Base-by-base conservation (phyloP, 2,888 invertebrate species). In the Lasiommata megera region DNA sequence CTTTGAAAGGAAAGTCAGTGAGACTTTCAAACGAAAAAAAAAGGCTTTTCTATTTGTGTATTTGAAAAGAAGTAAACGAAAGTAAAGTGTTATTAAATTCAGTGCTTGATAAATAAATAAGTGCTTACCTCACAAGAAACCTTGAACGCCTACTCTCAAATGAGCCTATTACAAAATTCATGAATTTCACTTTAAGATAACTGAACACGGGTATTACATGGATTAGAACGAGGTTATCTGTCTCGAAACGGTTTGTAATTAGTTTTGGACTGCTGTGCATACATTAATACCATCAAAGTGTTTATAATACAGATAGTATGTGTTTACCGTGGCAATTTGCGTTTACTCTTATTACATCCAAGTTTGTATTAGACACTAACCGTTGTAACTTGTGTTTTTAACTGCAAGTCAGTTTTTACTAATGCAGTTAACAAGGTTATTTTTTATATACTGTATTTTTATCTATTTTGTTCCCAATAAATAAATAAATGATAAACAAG, bases 121-220 rank as follows among this genome's bases (percentile, higher is more conserved):
- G 6, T 16, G 11, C 29, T 16, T 31, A 18, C 38, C 12, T 48
- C 36, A 11, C 16, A 40, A n/a, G 29, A 6, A 17, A 16, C 51
- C 11, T 50, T 50, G 50, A 38, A 31, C 11, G 51, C 29, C 51
- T 41, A 52, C 41, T 29, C 41, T 29, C 41, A 40, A 23, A 29
- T 38, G 51, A 52, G 17, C 40, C 40, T 40, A 29, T 28, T 53
- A 44, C 48, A 17, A 54, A 60, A 51, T 60, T 50, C 36, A 54
- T 56, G 56, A 56, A 51, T 38, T 47, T 47, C 47, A 47, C 17
- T 16, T 47, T 47, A 36, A 50, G 50, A 50, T 50, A 50, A 23
- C 50, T 50, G 50, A 50, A 37, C 50, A 41, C 40, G n/a, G 40
- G 29, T 40, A 40, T 41, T 52, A 41, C n/a, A 17, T 29, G 41